Evolutionary conservation across 2,113 vertebrate species (phyloP).

Genomic region (Callaeas wilsoni): DNA sequence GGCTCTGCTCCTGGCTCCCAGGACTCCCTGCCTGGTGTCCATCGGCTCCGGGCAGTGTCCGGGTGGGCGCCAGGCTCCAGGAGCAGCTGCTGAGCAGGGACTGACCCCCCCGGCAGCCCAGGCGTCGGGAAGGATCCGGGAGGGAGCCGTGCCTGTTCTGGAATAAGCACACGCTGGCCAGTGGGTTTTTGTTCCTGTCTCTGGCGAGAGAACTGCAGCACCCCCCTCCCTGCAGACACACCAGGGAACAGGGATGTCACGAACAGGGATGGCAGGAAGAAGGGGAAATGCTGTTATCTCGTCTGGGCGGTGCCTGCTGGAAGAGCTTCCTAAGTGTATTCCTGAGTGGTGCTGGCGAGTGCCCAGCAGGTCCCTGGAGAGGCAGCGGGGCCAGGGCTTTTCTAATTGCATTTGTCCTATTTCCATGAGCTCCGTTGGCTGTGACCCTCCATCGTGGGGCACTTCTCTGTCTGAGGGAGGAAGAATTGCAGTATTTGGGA

Average conservation of each 20-base stretch:
- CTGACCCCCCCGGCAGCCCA: neutral
- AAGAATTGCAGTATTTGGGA: neutral
- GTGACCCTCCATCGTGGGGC: neutral
- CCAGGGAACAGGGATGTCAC: neutral
- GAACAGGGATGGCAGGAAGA: neutral
- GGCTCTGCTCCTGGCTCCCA: neutral
- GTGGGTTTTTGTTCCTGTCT: neutral
- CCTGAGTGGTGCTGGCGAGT: neutral
- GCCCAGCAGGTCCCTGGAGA: neutral
- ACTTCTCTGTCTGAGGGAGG: neutral
- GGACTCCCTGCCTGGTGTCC: neutral
- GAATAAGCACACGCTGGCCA: fast-evolving
- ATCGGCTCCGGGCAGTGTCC: fast-evolving
- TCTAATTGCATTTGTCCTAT: neutral
- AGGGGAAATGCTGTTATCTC: neutral
- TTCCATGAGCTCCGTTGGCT: neutral
- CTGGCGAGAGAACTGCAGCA: neutral
- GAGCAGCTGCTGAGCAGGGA: neutral
- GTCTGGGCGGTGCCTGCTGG: neutral
- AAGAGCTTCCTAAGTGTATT: neutral
- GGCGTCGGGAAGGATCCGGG: neutral
- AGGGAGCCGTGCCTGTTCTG: fast-evolving
- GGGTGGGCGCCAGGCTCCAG: neutral
- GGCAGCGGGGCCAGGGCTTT: neutral
- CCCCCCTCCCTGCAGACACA: neutral